phyloP scores from a whole-genome alignment of 2,888 invertebrate species.

The Odontomyia ornata region DNA sequence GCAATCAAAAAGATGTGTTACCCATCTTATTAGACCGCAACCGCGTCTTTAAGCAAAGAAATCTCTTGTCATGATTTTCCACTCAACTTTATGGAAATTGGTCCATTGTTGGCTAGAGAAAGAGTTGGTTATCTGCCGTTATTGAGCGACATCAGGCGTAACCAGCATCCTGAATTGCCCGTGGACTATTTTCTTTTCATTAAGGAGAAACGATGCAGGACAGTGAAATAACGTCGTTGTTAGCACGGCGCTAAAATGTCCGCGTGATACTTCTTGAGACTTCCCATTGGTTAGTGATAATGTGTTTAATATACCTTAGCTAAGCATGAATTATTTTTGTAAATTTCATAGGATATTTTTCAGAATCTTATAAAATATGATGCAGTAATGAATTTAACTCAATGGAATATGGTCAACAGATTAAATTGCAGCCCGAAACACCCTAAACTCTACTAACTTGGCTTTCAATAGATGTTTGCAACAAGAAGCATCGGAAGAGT shows the following conservation, averaged over 20 bases:
- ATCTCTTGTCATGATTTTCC: constrained; percentile 40
- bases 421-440: no score
- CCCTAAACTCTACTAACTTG: no score
- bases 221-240: neutral
- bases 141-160: constrained; percentile 41
- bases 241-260: neutral
- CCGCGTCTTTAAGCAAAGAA: constrained; percentile 17
- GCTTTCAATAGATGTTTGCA: neutral
- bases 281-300: neutral
- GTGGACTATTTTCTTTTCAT: constrained; percentile 44
- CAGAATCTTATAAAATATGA: no score
- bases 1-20: constrained; percentile 43
- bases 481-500: constrained; percentile 11
- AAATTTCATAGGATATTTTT: neutral
- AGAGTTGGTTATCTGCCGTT: constrained; percentile 40
- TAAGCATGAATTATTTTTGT: neutral
- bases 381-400: neutral
- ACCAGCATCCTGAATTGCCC: constrained; percentile 33
- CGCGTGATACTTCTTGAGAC: neutral
- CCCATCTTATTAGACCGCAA: constrained; percentile 33
- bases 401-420: neutral
- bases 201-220: constrained; percentile 15
- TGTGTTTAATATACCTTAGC: neutral
- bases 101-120: constrained; percentile 15
- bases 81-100: constrained; percentile 42